These are phyloP conservation scores for Triplophysa yarkandensis DNA, from an alignment of 2,797 vertebrate genomes.

Conservation along the genomic window DNA sequence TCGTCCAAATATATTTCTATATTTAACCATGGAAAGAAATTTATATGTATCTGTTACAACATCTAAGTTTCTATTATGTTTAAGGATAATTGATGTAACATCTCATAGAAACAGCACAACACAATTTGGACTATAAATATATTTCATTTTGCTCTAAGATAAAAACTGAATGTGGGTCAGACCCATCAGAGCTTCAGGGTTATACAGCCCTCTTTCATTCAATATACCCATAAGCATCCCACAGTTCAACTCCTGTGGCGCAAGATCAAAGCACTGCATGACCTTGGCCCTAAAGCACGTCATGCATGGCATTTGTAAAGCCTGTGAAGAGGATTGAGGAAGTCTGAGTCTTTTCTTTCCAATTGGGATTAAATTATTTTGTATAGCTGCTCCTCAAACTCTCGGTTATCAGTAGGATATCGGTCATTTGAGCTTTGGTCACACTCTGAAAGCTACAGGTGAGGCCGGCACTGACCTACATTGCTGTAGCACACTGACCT, in stretches of 20 bases:
- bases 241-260: slow-evolving; percentile 4
- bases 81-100: too few species aligned
- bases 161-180: slow-evolving; percentile 38
- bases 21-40: too few species aligned
- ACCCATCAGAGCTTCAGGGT: not conserved
- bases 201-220: not conserved
- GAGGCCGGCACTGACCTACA: slow-evolving; percentile 52
- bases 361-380: not conserved
- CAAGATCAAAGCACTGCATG: not conserved
- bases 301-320: slow-evolving; percentile 18
- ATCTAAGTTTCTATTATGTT: too few species aligned
- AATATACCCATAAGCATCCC: not conserved
- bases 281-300: slow-evolving; percentile 6
- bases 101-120: too few species aligned
- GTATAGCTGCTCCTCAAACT: slow-evolving; percentile 3
- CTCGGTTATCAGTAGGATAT: slow-evolving; percentile 12
- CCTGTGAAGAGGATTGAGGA: not conserved
- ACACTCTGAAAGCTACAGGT: slow-evolving; percentile 39
- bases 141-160: too few species aligned
- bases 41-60: too few species aligned
- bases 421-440: slow-evolving; percentile 29
- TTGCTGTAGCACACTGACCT: slow-evolving; percentile 47
- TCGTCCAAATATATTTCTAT: too few species aligned
- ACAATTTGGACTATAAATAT: too few species aligned
- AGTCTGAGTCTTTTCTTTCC: slow-evolving; percentile 9